These are phyloP conservation scores for Melanotaenia maccullochi DNA, from an alignment of 2,797 vertebrate genomes.

Conservation along the genomic window DNA sequence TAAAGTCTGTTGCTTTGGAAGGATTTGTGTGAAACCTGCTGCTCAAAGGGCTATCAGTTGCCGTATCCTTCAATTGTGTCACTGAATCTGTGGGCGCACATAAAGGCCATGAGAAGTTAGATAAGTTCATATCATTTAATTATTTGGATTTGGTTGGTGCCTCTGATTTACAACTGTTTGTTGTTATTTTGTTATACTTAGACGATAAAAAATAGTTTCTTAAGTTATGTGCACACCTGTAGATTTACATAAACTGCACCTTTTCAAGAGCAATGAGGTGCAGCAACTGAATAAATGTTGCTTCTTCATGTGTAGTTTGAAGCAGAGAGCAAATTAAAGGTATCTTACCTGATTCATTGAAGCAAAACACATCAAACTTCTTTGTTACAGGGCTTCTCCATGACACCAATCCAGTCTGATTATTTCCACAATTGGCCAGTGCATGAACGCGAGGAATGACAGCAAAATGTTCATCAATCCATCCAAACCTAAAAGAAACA, in stretches of 20 bases:
- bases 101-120: conserved; percentile 15
- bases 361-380: conserved; percentile 83
- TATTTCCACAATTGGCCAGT: conserved; percentile 68
- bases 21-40: conserved; percentile 8
- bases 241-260: not conserved
- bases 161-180: conserved; percentile 1
- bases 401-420: conserved; percentile 66
- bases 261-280: not conserved
- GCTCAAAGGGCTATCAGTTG: conserved; percentile 25
- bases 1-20: conserved; percentile 6
- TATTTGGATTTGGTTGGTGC: not conserved
- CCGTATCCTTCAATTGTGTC: conserved; percentile 48
- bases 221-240: not conserved
- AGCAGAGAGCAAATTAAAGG: not conserved
- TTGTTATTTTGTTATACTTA: not conserved
- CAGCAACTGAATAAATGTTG: not conserved
- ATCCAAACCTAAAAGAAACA: conserved; percentile 75
- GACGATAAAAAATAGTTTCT: not conserved
- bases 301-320: not conserved
- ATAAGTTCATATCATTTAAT: not conserved
- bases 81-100: conserved; percentile 62
- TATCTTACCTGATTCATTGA: conserved; percentile 79
- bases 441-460: conserved; percentile 78
- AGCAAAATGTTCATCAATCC: conserved; percentile 82
- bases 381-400: conserved; percentile 64